phyloP scores from a whole-genome alignment of 1,140 invertebrate species.

The Drosophila repleta region DNA sequence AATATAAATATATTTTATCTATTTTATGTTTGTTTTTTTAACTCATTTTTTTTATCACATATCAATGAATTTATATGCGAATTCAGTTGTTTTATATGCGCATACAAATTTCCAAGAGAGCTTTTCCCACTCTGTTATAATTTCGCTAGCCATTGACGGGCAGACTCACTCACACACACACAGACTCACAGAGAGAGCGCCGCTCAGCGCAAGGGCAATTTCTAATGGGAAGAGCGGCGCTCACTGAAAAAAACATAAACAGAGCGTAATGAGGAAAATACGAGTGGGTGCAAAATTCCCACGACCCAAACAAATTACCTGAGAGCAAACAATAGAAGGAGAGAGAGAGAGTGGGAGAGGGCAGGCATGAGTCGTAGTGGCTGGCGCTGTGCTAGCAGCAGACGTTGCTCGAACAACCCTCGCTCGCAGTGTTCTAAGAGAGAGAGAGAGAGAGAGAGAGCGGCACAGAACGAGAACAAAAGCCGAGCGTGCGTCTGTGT shows the following conservation, averaged over 20 bases:
- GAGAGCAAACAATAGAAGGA: slow-evolving; percentile 26
- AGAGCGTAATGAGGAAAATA: slow-evolving; percentile 29
- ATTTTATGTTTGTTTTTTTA: background rate
- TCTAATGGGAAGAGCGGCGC: slow-evolving; percentile 27
- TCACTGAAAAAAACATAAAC: slow-evolving; percentile 42
- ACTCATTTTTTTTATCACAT: background rate
- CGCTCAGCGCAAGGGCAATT: slow-evolving; percentile 15
- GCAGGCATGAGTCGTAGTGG: background rate
- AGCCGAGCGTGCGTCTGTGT: slow-evolving; percentile 28
- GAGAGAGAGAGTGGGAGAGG: slow-evolving; percentile 13
- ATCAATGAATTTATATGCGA: background rate
- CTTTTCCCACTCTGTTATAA: slow-evolving; percentile 23
- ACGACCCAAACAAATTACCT: slow-evolving; percentile 38
- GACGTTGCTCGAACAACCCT: slow-evolving; percentile 52
- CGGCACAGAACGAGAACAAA: slow-evolving; percentile 26
- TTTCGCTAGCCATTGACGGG: slow-evolving; percentile 12
- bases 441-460: slow-evolving; percentile 24
- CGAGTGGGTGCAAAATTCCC: slow-evolving; percentile 46
- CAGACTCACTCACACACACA: background rate
- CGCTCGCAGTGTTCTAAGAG: slow-evolving; percentile 29
- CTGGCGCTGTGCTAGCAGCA: slow-evolving; percentile 3
- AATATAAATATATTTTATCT: background rate
- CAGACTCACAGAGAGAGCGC: background rate
- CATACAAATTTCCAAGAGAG: background rate
- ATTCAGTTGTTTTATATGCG: background rate